phyloP scores from a whole-genome alignment of 1,140 invertebrate genomes.

The Zaprionus africanus region DNA sequence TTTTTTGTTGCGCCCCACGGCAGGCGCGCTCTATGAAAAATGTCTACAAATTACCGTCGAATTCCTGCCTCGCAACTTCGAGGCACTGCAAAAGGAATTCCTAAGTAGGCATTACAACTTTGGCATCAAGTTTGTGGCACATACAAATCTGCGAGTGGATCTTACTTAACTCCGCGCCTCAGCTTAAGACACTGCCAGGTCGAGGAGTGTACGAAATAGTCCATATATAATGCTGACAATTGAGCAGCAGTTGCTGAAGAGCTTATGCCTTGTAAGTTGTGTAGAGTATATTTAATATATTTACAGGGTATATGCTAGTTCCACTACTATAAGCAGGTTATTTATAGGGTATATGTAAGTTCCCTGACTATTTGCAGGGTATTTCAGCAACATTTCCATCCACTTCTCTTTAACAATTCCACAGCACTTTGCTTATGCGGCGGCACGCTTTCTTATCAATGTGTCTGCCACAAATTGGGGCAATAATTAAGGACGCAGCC shows the following conservation, averaged over 20 bases:
- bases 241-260: background rate
- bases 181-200: background rate
- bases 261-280: too few species aligned
- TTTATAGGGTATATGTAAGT: too few species aligned
- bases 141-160: slow-evolving; percentile 9
- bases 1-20: slow-evolving; percentile 23
- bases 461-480: slow-evolving; percentile 35
- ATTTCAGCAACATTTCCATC: background rate
- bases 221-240: background rate
- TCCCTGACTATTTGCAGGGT: background rate
- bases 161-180: background rate
- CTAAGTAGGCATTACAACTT: slow-evolving; percentile 59
- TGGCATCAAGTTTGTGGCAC: slow-evolving; percentile 21
- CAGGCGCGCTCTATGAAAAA: slow-evolving; percentile 53
- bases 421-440: slow-evolving; percentile 19
- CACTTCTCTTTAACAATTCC: background rate
- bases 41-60: slow-evolving; percentile 68
- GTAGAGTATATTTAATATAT: too few species aligned
- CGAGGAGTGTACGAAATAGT: background rate
- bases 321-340: too few species aligned
- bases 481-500: slow-evolving; percentile 62
- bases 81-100: background rate
- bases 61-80: slow-evolving; percentile 18
- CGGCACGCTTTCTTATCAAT: slow-evolving; percentile 35
- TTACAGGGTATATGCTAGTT: too few species aligned